phyloP scores from a whole-genome alignment of 2,888 invertebrate genomes.

The Marronus borbonicus region DNA sequence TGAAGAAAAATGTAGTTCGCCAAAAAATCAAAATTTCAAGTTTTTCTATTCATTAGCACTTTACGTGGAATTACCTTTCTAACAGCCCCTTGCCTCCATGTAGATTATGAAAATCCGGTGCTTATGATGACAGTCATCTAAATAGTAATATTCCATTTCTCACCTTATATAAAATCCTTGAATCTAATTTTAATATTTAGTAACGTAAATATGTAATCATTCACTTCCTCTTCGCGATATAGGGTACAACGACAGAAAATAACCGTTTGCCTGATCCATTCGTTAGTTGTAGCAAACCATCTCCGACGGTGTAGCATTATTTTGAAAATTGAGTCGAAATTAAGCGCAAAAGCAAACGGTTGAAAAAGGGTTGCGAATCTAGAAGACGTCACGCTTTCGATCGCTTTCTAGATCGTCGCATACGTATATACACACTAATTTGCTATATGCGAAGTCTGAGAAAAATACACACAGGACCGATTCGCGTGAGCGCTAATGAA shows the following conservation, averaged over 20 bases:
- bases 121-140: no score
- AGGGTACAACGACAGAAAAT: background rate
- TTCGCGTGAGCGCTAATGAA: conserved; percentile 38
- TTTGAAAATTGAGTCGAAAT: conserved; percentile 6
- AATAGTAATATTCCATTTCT: background rate
- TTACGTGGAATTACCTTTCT: no score
- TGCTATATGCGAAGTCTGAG: background rate
- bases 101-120: no score
- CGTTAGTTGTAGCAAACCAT: no score
- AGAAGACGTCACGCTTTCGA: background rate
- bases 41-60: no score
- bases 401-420: conserved; percentile 2
- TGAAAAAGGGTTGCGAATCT: conserved; percentile 9
- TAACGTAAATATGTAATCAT: conserved; percentile 39
- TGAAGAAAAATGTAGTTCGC: no score
- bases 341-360: background rate
- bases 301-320: background rate
- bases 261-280: background rate
- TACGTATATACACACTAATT: background rate
- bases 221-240: conserved; percentile 5
- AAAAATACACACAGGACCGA: conserved; percentile 24
- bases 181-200: conserved; percentile 43
- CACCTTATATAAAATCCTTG: conserved; percentile 8
- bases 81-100: no score
- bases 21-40: no score